Percentiles rank a stretch among this genome's conserved stretches.
These are phyloP conservation scores for Aphidoletes aphidimyza DNA, from an alignment of 2,888 invertebrate species.

Conservation along the genomic window DNA sequence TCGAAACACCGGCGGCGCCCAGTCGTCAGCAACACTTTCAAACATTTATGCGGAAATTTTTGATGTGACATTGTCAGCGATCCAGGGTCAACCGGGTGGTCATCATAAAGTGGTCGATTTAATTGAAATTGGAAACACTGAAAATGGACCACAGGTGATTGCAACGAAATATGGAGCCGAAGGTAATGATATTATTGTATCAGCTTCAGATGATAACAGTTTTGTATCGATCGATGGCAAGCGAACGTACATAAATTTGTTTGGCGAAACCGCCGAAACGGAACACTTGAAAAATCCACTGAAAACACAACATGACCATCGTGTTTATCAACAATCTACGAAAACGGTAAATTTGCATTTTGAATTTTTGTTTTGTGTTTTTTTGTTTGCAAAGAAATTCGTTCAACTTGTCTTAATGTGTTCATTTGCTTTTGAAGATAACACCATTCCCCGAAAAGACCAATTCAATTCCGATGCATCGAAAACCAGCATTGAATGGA, in stretches of 20 bases:
- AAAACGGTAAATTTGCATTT: slow-evolving; percentile 57
- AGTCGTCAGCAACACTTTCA: slow-evolving; percentile 62
- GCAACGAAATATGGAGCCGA: slow-evolving; percentile 60
- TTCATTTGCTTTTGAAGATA: neutral
- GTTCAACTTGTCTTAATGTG: neutral
- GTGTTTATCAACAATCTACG: slow-evolving; percentile 60
- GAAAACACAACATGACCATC: slow-evolving; percentile 63
- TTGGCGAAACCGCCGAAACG: slow-evolving; percentile 71
- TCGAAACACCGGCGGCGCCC: slow-evolving; percentile 65
- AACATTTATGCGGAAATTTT: slow-evolving; percentile 81
- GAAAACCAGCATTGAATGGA: slow-evolving; percentile 60
- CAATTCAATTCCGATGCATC: slow-evolving; percentile 62
- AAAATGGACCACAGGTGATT: slow-evolving; percentile 67
- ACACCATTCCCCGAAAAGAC: slow-evolving; percentile 56
- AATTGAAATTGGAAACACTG: slow-evolving; percentile 60
- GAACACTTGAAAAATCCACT: slow-evolving; percentile 59
- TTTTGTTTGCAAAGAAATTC: too few species aligned
- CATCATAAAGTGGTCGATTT: slow-evolving; percentile 60
- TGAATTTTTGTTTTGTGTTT: neutral
- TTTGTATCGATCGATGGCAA: slow-evolving; percentile 94
- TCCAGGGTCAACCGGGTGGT: slow-evolving; percentile 81
- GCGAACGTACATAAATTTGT: slow-evolving; percentile 86
- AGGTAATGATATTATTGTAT: slow-evolving; percentile 76
- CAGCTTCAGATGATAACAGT: slow-evolving; percentile 82
- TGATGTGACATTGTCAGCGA: slow-evolving; percentile 87